Base-by-base conservation (phyloP, 2,797 vertebrate genomes). In the Galago senegalensis region DNA sequence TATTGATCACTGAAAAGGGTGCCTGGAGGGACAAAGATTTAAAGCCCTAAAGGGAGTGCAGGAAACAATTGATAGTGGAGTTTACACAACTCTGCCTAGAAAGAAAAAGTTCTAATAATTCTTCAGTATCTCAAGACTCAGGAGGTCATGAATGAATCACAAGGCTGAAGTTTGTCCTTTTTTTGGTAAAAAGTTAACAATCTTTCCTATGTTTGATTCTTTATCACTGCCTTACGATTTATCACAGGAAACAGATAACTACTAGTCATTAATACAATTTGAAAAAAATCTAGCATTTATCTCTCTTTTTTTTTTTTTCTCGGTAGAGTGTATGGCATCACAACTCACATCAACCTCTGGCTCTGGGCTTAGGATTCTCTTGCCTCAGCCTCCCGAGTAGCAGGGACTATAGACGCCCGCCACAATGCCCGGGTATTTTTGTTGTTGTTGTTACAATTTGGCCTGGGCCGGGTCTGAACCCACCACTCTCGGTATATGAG, bases 21-120 rank as follows among this genome's bases (percentile, higher is more conserved):
- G 65, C 75, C 16, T 70, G 21, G 96, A 96, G 60, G 40, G 37
- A 49, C 13, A 79, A 81, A 21, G 70, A 92, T 31, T 72, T 95
- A 49, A 40, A 87, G 29, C 31, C 31, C 53, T 92, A 67, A 1
- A 67, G 67, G 31, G 67, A 65, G 25, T 91, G 60, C 7, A 93
- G 49, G 79, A 80, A 93, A 46, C 84, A 88, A 87, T 58, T 4
- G 14, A 89, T 87, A 81, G 4, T 27, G 23, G 88, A 73, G 46
- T 89, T 46, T n/a, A 67, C 90, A 72, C 23, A 83, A 92, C 40
- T 83, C 56, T 79, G 56, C 20, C 58, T 31, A 7, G 40, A 85
- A 93, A 0, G 23, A 3, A 60, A 94, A 85, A 58, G 25, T 69
- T 94, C 34, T 89, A 82, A 89, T 61, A 94, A 73, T 76, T 70